Conservation (phyloP, 2,888 invertebrate species). For the Agelastica alni region DNA sequence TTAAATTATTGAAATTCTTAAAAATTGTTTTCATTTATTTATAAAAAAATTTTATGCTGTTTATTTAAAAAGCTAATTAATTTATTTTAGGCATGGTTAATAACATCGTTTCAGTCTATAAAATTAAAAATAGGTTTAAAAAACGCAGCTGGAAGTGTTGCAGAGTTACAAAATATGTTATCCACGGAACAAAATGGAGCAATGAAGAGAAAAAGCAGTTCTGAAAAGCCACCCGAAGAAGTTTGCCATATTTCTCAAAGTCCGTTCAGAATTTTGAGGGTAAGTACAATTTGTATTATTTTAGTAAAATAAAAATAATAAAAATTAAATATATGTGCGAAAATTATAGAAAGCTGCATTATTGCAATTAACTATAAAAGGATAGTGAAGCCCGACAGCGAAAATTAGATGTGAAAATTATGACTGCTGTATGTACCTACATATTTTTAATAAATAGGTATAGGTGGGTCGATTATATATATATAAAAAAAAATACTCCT, state of each 20-base stretch:
- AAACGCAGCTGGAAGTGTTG: constrained; percentile 52
- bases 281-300: constrained; percentile 55
- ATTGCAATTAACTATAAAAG: too few relatives aligned
- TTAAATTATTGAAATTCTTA: too few relatives aligned
- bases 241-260: constrained; percentile 76
- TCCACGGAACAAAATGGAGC: constrained; percentile 45
- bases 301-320: not conserved
- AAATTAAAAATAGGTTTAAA: constrained; percentile 39
- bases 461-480: too few relatives aligned
- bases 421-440: too few relatives aligned
- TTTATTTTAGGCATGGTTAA: constrained; percentile 59
- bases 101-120: constrained; percentile 32
- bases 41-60: too few relatives aligned
- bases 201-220: constrained; percentile 37
- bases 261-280: constrained; percentile 72
- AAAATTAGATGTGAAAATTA: too few relatives aligned
- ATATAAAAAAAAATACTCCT: too few relatives aligned
- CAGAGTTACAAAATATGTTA: constrained; percentile 65
- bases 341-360: too few relatives aligned
- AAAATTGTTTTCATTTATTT: too few relatives aligned
- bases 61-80: too few relatives aligned
- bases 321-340: not conserved
- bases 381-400: too few relatives aligned
- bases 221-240: constrained; percentile 45
- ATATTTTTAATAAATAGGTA: too few relatives aligned